Evolutionary conservation across 2,113 vertebrate genomes (phyloP).

Genomic region (Gnathonemus longibarbis): DNA sequence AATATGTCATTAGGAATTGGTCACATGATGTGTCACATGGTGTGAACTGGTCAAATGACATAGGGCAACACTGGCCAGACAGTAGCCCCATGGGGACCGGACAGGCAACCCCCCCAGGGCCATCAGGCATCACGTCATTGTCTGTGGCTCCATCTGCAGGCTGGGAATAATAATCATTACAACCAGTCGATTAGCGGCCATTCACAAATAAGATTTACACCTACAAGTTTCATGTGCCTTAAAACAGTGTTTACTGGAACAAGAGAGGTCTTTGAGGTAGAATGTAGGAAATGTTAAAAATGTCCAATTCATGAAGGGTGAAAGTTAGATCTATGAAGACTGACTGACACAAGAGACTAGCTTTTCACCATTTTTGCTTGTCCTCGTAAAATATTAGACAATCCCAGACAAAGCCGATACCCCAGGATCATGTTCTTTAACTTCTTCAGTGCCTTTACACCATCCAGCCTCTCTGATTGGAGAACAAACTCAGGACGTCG

Average conservation of each 20-base stretch:
- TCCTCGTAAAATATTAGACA: neutral
- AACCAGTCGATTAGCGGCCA: neutral
- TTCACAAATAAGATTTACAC: neutral
- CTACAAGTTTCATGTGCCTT: neutral
- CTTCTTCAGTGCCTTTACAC: neutral
- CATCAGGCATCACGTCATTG: neutral
- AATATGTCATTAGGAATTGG: conserved; percentile 85
- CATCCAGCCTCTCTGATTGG: neutral
- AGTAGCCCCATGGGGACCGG: neutral
- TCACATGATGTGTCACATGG: neutral
- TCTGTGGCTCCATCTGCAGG: conserved; percentile 46
- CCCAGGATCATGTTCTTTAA: neutral
- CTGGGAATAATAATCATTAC: conserved; percentile 29
- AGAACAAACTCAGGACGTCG: neutral
- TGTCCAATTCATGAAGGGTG: neutral
- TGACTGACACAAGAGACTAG: neutral
- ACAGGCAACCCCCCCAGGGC: neutral
- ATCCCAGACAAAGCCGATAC: neutral
- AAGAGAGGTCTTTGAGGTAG: neutral
- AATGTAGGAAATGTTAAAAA: neutral
- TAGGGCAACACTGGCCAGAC: neutral
- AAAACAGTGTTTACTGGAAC: neutral
- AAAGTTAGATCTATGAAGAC: neutral
- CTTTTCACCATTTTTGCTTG: neutral
- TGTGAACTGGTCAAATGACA: neutral